Conservation (phyloP, 2,888 invertebrate species). For the Teleogryllus oceanicus region DNA sequence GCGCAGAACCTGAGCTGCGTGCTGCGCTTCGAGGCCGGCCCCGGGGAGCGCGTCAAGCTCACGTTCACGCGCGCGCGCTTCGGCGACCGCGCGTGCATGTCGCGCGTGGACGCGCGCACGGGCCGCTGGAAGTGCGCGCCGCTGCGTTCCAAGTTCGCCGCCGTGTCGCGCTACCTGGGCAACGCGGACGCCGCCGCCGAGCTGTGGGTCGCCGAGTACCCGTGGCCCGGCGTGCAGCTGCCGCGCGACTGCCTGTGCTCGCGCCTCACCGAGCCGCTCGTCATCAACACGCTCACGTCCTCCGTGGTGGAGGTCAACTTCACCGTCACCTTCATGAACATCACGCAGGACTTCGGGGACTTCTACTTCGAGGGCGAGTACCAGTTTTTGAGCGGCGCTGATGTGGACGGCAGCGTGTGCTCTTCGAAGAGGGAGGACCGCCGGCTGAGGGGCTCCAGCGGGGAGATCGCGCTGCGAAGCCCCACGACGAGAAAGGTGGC, state of each 20-base stretch:
- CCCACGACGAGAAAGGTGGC: conserved; percentile 45
- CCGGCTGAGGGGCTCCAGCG: conserved; percentile 65
- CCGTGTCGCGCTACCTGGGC: conserved; percentile 47
- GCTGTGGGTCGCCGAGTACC: conserved; percentile 64
- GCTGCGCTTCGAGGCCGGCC: conserved; percentile 69
- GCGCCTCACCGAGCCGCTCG: conserved; percentile 62
- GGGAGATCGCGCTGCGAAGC: conserved; percentile 66
- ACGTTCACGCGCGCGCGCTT: conserved; percentile 67
- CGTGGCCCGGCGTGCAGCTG: conserved; percentile 65
- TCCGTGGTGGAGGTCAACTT: conserved; percentile 70
- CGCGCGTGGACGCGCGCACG: conserved; percentile 62
- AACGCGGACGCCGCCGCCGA: conserved; percentile 55
- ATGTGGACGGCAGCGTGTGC: conserved; percentile 53
- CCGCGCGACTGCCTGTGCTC: conserved; percentile 71
- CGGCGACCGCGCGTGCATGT: conserved; percentile 64
- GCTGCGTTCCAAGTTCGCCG: conserved; percentile 49
- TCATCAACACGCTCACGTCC: conserved; percentile 65
- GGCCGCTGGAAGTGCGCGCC: conserved; percentile 65
- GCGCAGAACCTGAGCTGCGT: conserved; percentile 70
- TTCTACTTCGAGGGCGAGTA: conserved; percentile 66
- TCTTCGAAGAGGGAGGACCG: conserved; percentile 64
- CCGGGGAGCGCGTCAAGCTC: conserved; percentile 65
- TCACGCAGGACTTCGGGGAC: conserved; percentile 74
- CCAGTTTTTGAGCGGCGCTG: conserved; percentile 52
- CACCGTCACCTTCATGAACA: conserved; percentile 72